These are phyloP conservation scores for Dyspetes luteomarginatus DNA, from an alignment of 2,888 invertebrate genomes.

Conservation along the genomic window DNA sequence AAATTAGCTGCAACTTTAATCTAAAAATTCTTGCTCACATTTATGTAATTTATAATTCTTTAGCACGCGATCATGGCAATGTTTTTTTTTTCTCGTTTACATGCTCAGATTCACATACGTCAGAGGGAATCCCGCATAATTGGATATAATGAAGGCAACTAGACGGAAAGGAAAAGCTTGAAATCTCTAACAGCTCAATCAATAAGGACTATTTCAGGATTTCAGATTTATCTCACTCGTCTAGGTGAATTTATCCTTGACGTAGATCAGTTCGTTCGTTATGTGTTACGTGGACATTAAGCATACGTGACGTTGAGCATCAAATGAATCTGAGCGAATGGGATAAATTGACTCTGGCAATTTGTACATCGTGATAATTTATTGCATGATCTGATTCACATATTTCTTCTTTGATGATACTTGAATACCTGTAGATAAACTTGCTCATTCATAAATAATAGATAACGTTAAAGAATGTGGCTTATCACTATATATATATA, in stretches of 20 bases:
- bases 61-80: neutral
- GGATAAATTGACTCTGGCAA: neutral
- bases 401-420: neutral
- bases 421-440: neutral
- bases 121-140: conserved; percentile 40
- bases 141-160: conserved; percentile 9
- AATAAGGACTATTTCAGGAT: neutral
- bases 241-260: conserved; percentile 14
- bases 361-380: neutral
- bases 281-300: neutral
- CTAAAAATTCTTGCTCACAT: neutral
- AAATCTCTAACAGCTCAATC: neutral
- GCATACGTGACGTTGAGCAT: neutral
- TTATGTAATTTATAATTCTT: neutral
- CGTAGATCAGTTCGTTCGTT: conserved; percentile 8
- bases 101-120: conserved; percentile 9
- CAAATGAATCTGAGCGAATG: neutral
- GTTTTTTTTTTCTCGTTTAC: neutral
- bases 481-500: too few species aligned
- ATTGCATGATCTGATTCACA: neutral
- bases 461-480: neutral
- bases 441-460: neutral
- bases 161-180: neutral
- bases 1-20: too few species aligned
- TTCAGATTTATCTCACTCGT: neutral